These are phyloP conservation scores for Mystacornis crossleyi DNA, from an alignment of 2,113 vertebrate genomes.

Conservation along the genomic window DNA sequence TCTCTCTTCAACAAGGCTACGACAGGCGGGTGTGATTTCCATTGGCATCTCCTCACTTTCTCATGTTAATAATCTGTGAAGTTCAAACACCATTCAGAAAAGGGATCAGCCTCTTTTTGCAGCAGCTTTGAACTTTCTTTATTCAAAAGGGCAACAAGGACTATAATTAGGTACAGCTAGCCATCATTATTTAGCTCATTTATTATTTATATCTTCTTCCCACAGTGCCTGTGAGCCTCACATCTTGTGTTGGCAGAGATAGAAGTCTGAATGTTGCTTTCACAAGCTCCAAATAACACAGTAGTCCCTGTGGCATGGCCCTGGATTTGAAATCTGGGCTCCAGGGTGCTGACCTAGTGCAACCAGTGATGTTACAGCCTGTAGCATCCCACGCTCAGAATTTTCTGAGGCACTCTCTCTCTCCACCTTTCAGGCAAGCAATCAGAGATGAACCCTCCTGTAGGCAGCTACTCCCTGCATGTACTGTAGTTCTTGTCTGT, in stretches of 20 bases:
- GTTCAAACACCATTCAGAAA: slow-evolving; percentile 9
- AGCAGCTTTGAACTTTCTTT: slow-evolving; percentile 40
- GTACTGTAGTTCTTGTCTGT: neutral
- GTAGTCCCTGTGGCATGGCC: neutral
- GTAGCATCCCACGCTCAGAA: neutral
- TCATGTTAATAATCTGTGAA: neutral
- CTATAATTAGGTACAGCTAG: slow-evolving; percentile 29
- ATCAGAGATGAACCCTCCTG: neutral
- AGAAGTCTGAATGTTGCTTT: neutral
- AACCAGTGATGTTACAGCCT: neutral
- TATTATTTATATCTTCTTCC: slow-evolving; percentile 42
- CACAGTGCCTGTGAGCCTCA: neutral
- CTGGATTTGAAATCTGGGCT: neutral
- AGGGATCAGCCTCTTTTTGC: neutral
- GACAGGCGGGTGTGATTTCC: neutral
- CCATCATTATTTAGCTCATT: slow-evolving; percentile 41
- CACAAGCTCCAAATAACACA: neutral
- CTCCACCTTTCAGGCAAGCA: neutral
- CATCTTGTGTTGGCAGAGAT: neutral
- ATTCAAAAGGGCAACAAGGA: slow-evolving; percentile 9
- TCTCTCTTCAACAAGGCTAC: neutral
- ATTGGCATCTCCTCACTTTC: neutral
- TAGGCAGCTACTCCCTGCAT: neutral
- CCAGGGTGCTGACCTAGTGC: neutral
- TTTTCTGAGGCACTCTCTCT: neutral